Conservation (phyloP, 37 sponge, comb jelly and placozoan species). For the Geodia barretti region DNA sequence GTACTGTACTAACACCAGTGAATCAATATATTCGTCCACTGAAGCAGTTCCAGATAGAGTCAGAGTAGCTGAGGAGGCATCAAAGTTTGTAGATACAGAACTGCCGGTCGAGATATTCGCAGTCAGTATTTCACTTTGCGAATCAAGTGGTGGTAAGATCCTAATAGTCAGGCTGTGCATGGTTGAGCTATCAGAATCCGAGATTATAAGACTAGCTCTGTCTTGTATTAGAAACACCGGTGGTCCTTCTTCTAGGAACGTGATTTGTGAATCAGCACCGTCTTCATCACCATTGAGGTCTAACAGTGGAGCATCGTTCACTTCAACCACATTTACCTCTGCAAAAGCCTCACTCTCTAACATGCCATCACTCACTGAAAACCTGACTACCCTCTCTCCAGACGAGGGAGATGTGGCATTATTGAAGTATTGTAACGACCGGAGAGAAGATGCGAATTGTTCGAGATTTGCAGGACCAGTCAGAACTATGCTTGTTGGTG, state of each 20-base stretch:
- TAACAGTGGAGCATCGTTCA: constrained; percentile 60
- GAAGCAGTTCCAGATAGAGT: neutral
- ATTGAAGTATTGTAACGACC: constrained; percentile 19
- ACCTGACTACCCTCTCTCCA: constrained; percentile 15
- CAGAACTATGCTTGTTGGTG: neutral
- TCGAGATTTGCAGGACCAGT: constrained; percentile 33
- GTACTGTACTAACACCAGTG: constrained; percentile 45
- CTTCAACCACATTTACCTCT: constrained; percentile 27
- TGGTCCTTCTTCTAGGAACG: constrained; percentile 45
- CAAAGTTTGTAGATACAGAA: neutral
- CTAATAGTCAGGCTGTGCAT: constrained; percentile 13
- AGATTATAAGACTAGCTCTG: constrained; percentile 11
- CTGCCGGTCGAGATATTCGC: neutral
- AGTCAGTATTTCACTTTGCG: constrained; percentile 18
- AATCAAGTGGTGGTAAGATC: constrained; percentile 17
- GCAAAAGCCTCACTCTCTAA: constrained; percentile 20
- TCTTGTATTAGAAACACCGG: constrained; percentile 10
- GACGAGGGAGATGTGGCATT: constrained; percentile 57
- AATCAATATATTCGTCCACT: constrained; percentile 12
- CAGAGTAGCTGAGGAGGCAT: neutral
- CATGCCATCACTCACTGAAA: constrained; percentile 58
- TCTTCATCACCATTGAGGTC: constrained; percentile 57
- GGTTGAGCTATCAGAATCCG: constrained; percentile 40
- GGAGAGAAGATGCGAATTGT: constrained; percentile 15
- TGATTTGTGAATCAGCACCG: constrained; percentile 2